Evolutionary conservation across 2,888 invertebrate genomes (phyloP).

Genomic region (Dendrolimus pini): DNA sequence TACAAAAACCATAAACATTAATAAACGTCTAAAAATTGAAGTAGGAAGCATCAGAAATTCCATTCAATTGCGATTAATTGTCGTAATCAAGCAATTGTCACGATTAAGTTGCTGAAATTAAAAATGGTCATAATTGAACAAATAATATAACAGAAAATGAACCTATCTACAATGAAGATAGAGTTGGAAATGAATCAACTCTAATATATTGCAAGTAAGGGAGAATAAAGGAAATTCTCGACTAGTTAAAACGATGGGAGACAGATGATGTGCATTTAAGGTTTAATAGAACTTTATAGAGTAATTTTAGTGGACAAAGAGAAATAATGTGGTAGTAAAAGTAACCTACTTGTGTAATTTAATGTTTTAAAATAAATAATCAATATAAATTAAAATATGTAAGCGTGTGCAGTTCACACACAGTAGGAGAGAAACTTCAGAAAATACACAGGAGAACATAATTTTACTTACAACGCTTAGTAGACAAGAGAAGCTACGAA

Average conservation of each 20-base stretch:
- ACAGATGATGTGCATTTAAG: constrained; percentile 45
- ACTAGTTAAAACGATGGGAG: constrained; percentile 40
- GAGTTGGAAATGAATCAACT: constrained; percentile 22
- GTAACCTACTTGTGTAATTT: neutral
- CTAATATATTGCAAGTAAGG: constrained; percentile 21
- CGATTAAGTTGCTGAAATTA: constrained; percentile 64
- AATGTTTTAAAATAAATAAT: no score
- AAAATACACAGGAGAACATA: no score
- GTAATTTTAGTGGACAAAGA: constrained; percentile 24
- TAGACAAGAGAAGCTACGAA: no score
- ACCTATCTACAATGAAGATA: constrained; percentile 23
- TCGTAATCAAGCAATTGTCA: constrained; percentile 68
- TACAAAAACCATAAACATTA: constrained; percentile 7
- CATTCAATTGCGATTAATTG: constrained; percentile 72
- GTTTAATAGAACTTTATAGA: constrained; percentile 41
- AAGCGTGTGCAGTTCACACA: no score
- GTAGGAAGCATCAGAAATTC: constrained; percentile 64
- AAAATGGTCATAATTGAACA: constrained; percentile 45
- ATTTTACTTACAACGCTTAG: no score
- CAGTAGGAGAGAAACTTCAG: no score
- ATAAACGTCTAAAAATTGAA: constrained; percentile 25
- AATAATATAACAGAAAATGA: constrained; percentile 15
- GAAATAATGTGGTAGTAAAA: neutral
- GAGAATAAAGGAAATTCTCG: constrained; percentile 42
- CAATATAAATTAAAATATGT: no score